Base-by-base conservation (phyloP, 1,140 invertebrate species). In the Adelges cooleyi region DNA sequence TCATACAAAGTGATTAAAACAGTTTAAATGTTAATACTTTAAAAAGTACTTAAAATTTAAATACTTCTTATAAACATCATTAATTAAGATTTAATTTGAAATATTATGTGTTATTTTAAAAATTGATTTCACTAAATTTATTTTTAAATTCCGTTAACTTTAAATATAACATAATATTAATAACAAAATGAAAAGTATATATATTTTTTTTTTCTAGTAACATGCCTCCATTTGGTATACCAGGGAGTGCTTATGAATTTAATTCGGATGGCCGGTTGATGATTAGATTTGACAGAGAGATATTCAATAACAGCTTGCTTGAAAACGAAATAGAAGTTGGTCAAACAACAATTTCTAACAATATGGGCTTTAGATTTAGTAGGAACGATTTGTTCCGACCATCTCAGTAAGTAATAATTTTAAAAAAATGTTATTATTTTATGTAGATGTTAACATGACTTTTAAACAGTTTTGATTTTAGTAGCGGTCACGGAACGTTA, bases 301-400 rank as follows among this genome's bases (percentile, higher is more conserved):
- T 62, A 42, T 62, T 62, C 10, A 62, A 62, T 15, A 27, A 3
- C 20, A 46, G 42, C 44, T 15, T 62, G 17, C 46, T 48, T 33
- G 56, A 62, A 4, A 62, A 13, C 22, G 56, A 62, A 62, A 48
- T 62, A 62, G 56, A 62, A 62, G 46, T 62, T 9, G 23, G 56
- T 48, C 56, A 40, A 10, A 1, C 10, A 3, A 4, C 25, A 36
- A 33, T 33, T 38, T 18, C 27, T 8, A 53, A 53, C 17, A 53
- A 53, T 4, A 38, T 53, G 51, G 42, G 40, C 8, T 62, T 62
- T 62, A 22, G 40, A 62, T 62, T 62, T 33, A 62, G 46, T n/a
- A 29, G 56, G 33, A 62, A 46, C 29, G 56, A 62, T 22, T 33
- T 62, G 22, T 62, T 62, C 25, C 44, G 56, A 48, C 40, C 56